These are phyloP conservation scores for Rhyacophila evoluta DNA, from an alignment of 2,888 invertebrate genomes.

Conservation along the genomic window DNA sequence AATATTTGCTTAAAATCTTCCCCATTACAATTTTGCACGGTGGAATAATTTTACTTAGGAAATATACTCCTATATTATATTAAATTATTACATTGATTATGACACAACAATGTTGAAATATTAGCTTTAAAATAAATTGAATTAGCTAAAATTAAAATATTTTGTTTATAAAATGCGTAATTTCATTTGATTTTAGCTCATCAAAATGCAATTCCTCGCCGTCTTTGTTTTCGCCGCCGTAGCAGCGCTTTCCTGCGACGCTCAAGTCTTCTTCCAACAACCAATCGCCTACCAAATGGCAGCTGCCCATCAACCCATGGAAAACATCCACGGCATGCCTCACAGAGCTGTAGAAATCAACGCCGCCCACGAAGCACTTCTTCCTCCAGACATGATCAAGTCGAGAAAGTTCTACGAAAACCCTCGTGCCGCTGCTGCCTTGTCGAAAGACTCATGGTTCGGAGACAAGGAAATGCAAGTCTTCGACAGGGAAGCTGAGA, in stretches of 20 bases:
- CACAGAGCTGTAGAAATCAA: slow-evolving; percentile 82
- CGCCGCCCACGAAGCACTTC: slow-evolving; percentile 76
- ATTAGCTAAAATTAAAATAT: too few relatives aligned
- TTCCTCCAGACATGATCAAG: slow-evolving; percentile 78
- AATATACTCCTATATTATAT: too few relatives aligned
- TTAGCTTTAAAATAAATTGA: too few relatives aligned
- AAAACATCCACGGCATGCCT: slow-evolving; percentile 60
- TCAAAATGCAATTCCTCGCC: slow-evolving; percentile 61
- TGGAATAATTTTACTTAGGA: too few relatives aligned
- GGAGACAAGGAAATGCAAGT: slow-evolving; percentile 83
- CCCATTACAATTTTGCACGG: too few relatives aligned
- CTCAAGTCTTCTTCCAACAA: slow-evolving; percentile 66
- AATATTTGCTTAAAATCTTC: too few relatives aligned
- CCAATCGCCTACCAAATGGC: slow-evolving; percentile 66
- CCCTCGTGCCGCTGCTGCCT: slow-evolving; percentile 77
- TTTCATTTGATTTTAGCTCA: slow-evolving; percentile 20
- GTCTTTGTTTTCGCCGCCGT: slow-evolving; percentile 62
- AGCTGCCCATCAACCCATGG: slow-evolving; percentile 55
- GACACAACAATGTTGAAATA: too few relatives aligned
- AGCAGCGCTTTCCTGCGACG: slow-evolving; percentile 66
- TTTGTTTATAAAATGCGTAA: too few relatives aligned
- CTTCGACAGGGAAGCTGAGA: slow-evolving; percentile 82
- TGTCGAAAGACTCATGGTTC: slow-evolving; percentile 85
- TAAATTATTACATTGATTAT: neutral
- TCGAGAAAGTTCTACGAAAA: slow-evolving; percentile 80